Base-by-base conservation (phyloP, 2,888 invertebrate species). In the Dicyrtomina minuta region DNA sequence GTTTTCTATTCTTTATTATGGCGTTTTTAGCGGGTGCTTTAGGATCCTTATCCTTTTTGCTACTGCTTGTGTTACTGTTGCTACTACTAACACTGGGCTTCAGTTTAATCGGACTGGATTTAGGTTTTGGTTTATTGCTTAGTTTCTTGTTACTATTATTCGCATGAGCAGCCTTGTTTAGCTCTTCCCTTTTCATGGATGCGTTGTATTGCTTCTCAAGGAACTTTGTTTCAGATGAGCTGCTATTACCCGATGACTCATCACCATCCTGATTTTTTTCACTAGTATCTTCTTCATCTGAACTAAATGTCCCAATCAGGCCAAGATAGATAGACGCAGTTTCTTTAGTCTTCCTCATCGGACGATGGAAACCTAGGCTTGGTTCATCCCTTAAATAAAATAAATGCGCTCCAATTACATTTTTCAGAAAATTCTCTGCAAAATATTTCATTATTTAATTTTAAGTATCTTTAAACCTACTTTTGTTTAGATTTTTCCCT, bases 241-340 rank as follows among this genome's bases (percentile, higher is more conserved):
- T 77, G 0, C 74, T 72, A 49, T 72, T 74, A 1, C 75, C 75
- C 6, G 70, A 59, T 15, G 72, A 68, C 1, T 76, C 75, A 15
- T 73, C 70, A 10, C 71, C 72, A 17, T 72, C 72, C 5, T 68
- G 71, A 44, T 76, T 76, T 13, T 73, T 65, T 78, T 86, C 86
- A 78, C 88, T 88, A 17, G 72, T 76, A 39, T 87, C 88, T 70
- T 86, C 85, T 61, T 86, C 87, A 27, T 87, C 87, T 74, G 86
- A 84, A 22, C 87, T 86, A 62, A 90, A 82, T 80, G 89, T 89
- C 3, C 88, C 88, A 59, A 90, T 83, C 73, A 90, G 86, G 79
- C 89, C 89, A 88, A 90, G 88, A 75, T 89, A 89, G 66, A 89
- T 86, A 8, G 89, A 86, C 1, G 90, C 90, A 26, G 89, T 89